Conservation (phyloP, 2,113 vertebrate species). For the Ceuthmochares aereus region DNA sequence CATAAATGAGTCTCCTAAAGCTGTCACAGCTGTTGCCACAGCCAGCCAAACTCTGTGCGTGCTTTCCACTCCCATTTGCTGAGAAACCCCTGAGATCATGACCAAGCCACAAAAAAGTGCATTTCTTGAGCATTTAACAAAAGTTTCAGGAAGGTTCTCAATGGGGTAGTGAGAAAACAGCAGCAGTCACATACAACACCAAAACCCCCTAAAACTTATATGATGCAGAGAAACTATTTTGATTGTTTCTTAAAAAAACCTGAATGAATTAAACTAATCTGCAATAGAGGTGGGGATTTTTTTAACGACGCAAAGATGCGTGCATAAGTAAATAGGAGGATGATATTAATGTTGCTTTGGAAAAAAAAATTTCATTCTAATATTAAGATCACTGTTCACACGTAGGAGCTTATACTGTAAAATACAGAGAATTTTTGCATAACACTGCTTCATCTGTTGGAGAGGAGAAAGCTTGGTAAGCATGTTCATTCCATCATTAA, state of each 20-base stretch:
- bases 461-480: not conserved
- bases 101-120: not conserved
- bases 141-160: not conserved
- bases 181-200: not conserved
- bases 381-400: not conserved
- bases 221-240: not conserved
- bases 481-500: not conserved
- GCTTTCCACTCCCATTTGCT: not conserved
- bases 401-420: not conserved
- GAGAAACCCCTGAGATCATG: not conserved
- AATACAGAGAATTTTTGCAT: not conserved
- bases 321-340: not conserved
- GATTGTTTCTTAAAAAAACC: not conserved
- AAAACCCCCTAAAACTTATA: not conserved
- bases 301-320: not conserved
- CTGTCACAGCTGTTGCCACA: not conserved
- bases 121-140: not conserved
- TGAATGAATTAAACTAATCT: not conserved
- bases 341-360: not conserved
- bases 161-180: not conserved
- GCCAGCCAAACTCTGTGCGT: not conserved
- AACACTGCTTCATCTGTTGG: not conserved
- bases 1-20: not conserved
- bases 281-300: not conserved
- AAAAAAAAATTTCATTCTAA: not conserved